phyloP scores from a whole-genome alignment of 2,113 vertebrate species.

The Irena cyanogastra region DNA sequence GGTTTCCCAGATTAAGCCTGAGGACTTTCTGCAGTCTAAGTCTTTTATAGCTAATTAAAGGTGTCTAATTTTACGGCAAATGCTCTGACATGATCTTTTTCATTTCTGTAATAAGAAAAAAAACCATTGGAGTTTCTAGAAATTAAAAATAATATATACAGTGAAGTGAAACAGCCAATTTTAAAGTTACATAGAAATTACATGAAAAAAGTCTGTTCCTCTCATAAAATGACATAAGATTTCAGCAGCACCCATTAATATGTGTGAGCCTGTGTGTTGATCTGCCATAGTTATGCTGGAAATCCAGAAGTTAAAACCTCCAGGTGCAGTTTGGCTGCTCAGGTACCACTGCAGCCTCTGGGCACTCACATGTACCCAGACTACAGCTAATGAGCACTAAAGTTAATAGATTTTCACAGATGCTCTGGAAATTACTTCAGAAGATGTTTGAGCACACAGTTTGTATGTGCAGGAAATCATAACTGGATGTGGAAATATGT shows the following conservation, averaged over 20 bases:
- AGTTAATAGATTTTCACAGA: not conserved
- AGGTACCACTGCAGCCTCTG: not conserved
- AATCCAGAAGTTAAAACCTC: not conserved
- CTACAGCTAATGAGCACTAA: not conserved
- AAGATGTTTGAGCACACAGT: not conserved
- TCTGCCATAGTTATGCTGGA: not conserved
- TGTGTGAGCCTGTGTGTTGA: not conserved
- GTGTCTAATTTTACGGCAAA: not conserved
- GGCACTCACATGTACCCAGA: not conserved
- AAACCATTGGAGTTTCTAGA: not conserved
- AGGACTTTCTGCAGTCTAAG: not conserved
- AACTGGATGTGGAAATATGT: not conserved
- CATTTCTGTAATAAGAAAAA: not conserved
- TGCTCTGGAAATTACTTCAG: not conserved
- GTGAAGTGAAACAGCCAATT: not conserved
- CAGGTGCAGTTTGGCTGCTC: not conserved
- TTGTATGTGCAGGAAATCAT: not conserved
- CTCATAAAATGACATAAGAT: fast-evolving
- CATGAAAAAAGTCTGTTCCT: not conserved
- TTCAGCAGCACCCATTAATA: not conserved
- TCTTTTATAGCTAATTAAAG: not conserved
- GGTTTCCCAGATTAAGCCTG: not conserved
- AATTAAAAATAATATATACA: not conserved
- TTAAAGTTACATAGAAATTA: not conserved
- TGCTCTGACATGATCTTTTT: not conserved